Percentiles rank a stretch among this genome's conserved stretches.
phyloP scores from a whole-genome alignment of 2,888 invertebrate genomes.

The Melipona bicolor region DNA sequence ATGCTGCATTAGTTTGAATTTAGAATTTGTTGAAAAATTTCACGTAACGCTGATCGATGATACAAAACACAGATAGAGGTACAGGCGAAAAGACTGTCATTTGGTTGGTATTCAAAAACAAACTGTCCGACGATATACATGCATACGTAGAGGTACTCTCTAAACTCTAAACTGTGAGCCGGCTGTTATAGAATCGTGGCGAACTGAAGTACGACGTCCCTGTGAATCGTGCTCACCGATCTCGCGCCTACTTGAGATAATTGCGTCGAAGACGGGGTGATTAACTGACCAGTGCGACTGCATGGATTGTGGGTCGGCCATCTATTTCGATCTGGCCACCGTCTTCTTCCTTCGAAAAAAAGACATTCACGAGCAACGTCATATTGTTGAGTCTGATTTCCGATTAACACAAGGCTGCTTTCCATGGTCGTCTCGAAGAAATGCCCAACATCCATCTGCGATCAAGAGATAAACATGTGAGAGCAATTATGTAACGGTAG shows the following conservation, averaged over 20 bases:
- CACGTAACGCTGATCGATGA: not conserved
- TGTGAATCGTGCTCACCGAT: conserved; percentile 75
- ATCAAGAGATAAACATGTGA: not conserved
- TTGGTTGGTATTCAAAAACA: conserved; percentile 10
- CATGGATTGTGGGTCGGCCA: conserved; percentile 71
- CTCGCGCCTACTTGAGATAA: conserved; percentile 81
- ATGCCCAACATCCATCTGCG: not conserved
- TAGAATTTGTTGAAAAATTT: not conserved
- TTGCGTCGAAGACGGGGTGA: conserved; percentile 81
- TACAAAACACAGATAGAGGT: not conserved
- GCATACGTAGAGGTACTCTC: not conserved
- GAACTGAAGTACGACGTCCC: conserved; percentile 68
- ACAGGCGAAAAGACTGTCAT: not conserved
- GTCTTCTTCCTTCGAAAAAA: conserved; percentile 64
- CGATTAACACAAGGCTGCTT: conserved; percentile 10
- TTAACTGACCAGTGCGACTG: conserved; percentile 74
- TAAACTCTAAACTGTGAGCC: too few species aligned
- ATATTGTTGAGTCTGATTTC: conserved; percentile 40
- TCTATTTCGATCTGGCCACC: conserved; percentile 76
- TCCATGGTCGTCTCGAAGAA: not conserved
- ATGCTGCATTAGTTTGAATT: too few species aligned
- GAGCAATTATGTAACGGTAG: not conserved
- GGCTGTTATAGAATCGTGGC: conserved; percentile 40
- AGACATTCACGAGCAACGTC: conserved; percentile 30
- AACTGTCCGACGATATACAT: not conserved